A percentile compares a stretch with the other conserved stretches of the same genome.
Conservation (phyloP, 2,113 vertebrate species). For the Sakesphorus luctuosus region DNA sequence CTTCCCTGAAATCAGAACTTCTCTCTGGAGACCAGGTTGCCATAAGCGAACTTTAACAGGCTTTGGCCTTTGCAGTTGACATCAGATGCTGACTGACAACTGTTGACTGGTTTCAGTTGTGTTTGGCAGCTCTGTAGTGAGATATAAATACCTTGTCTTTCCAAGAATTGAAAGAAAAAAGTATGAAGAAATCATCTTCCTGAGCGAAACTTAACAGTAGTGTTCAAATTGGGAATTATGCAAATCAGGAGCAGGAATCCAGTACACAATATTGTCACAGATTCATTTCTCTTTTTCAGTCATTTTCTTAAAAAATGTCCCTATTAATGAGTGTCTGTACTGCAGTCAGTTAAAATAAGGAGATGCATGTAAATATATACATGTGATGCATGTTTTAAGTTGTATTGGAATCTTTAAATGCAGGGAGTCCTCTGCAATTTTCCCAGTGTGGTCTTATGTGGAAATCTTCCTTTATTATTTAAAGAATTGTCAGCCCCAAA, state of each 20-base stretch:
- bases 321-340: neutral
- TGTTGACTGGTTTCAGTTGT: slow-evolving; percentile 32
- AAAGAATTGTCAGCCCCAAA: neutral
- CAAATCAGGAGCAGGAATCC: neutral
- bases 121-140: slow-evolving; percentile 1
- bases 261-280: neutral
- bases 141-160: slow-evolving; percentile 10
- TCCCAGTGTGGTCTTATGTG: neutral
- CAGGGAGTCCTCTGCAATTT: neutral
- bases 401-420: neutral
- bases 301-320: neutral
- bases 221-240: neutral
- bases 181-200: neutral
- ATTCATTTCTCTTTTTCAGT: neutral
- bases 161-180: neutral
- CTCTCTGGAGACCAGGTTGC: slow-evolving; percentile 41
- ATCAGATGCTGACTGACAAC: slow-evolving; percentile 40
- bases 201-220: neutral
- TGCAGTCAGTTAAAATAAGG: neutral
- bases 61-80: slow-evolving; percentile 48
- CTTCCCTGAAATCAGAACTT: slow-evolving; percentile 9
- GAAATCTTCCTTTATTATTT: neutral
- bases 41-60: slow-evolving; percentile 45
- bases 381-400: neutral
- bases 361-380: neutral